Conservation (phyloP, 1,140 invertebrate species). For the Scaptodrosophila lebanonensis region DNA sequence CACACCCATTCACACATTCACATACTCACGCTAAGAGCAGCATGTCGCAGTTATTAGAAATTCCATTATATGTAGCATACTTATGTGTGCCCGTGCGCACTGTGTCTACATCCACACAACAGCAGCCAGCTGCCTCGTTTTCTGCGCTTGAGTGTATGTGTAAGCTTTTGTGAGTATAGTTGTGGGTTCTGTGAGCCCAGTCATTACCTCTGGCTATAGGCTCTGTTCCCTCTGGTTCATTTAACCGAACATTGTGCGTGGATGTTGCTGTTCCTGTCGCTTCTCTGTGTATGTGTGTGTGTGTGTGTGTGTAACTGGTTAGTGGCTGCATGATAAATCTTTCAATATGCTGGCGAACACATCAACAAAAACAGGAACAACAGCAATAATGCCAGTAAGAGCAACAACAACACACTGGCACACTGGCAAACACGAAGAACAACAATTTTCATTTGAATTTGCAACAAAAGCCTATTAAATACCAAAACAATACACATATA, state of each 20-base stretch:
- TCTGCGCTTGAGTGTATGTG: constrained; percentile 32
- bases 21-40: no score
- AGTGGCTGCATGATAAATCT: constrained; percentile 58
- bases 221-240: constrained; percentile 21
- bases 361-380: constrained; percentile 9
- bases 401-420: constrained; percentile 22
- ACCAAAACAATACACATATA: constrained; percentile 47
- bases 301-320: no score
- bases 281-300: constrained; percentile 18
- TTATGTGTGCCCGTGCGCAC: constrained; percentile 40
- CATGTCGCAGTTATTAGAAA: constrained; percentile 60
- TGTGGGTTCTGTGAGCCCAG: constrained; percentile 17
- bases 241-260: constrained; percentile 1
- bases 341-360: constrained; percentile 43
- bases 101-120: constrained; percentile 50
- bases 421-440: constrained; percentile 35
- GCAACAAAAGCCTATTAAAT: constrained; percentile 67
- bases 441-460: constrained; percentile 55
- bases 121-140: constrained; percentile 14
- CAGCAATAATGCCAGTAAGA: constrained; percentile 9
- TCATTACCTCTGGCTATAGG: constrained; percentile 7
- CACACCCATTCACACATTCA: background rate
- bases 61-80: constrained; percentile 62
- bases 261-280: background rate
- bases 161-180: background rate